A percentile compares a stretch with the other conserved stretches of the same genome.
These are phyloP conservation scores for Monodelphis domestica DNA, from an alignment of 2,797 vertebrate genomes.

Conservation along the genomic window DNA sequence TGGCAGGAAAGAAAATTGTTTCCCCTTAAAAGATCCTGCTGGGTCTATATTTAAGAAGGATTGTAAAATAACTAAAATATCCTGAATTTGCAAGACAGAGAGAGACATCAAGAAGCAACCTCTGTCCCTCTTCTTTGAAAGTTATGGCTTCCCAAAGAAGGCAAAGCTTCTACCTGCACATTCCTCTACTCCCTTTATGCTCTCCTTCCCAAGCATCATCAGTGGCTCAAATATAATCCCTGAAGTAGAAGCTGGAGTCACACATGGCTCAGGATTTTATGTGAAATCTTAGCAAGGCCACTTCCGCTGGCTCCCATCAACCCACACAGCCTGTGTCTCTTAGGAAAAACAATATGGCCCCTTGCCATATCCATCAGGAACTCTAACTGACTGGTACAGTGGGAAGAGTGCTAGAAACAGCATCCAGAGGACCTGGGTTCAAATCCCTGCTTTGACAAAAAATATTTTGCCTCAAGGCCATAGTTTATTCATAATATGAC, in stretches of 20 bases:
- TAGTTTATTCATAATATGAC: background rate
- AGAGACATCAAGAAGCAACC: conserved; percentile 41
- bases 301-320: too few species aligned
- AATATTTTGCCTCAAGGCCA: background rate
- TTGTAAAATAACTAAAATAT: background rate
- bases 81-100: conserved; percentile 27
- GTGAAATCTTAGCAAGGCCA: background rate
- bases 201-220: background rate
- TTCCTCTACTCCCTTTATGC: background rate
- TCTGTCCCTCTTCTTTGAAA: conserved; percentile 20
- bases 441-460: background rate
- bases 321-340: too few species aligned
- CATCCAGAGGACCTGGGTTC: background rate
- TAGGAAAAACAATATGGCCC: too few species aligned
- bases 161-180: background rate
- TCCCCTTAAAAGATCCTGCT: conserved; percentile 48
- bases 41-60: conserved; percentile 65
- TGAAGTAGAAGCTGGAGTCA: background rate
- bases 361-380: background rate
- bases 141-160: background rate
- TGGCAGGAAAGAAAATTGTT: conserved; percentile 69
- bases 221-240: background rate
- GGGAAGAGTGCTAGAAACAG: background rate
- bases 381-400: background rate
- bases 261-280: background rate